Percentiles rank a stretch among this genome's conserved stretches.
Conservation (phyloP, 2,113 vertebrate species). For the Callionymus lyra region DNA sequence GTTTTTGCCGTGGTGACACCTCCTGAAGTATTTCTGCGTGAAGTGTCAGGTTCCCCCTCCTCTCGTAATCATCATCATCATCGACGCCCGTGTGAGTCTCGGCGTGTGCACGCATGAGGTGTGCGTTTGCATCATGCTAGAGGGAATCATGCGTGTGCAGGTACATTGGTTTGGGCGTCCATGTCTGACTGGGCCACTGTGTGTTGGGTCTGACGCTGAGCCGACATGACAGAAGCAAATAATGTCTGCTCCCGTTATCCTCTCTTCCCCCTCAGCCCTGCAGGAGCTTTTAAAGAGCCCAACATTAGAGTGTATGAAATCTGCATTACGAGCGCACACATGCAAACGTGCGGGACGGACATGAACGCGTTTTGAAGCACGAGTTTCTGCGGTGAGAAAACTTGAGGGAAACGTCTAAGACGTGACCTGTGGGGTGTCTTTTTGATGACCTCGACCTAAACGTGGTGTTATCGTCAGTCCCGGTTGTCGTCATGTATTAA, state of each 20-base stretch:
- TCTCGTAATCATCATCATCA: too few species aligned
- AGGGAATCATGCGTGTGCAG: constrained; percentile 48
- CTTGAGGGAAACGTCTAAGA: too few species aligned
- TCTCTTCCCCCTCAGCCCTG: constrained; percentile 56
- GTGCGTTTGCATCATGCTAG: constrained; percentile 8
- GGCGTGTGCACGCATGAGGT: constrained; percentile 9
- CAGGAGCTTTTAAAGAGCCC: constrained; percentile 69
- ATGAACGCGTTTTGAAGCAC: too few species aligned
- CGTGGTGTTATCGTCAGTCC: too few species aligned
- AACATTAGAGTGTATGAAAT: constrained; percentile 20
- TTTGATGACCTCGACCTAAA: too few species aligned
- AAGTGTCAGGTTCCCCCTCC: too few species aligned
- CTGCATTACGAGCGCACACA: constrained; percentile 11
- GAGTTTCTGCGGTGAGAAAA: too few species aligned
- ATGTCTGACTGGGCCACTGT: constrained; percentile 50
- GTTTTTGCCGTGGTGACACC: too few species aligned
- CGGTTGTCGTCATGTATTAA: too few species aligned
- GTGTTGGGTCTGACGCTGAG: constrained; percentile 64
- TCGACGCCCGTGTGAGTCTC: too few species aligned
- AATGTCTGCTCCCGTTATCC: constrained; percentile 70
- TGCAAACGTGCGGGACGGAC: not conserved
- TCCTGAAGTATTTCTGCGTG: constrained; percentile 10
- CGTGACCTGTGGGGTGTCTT: too few species aligned
- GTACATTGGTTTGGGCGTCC: constrained; percentile 52
- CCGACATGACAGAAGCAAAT: constrained; percentile 71